Evolutionary conservation across 1,140 invertebrate species (phyloP), one percentile per base, ranked within the genome.

Genomic region (Neomicropteryx cornuta): DNA sequence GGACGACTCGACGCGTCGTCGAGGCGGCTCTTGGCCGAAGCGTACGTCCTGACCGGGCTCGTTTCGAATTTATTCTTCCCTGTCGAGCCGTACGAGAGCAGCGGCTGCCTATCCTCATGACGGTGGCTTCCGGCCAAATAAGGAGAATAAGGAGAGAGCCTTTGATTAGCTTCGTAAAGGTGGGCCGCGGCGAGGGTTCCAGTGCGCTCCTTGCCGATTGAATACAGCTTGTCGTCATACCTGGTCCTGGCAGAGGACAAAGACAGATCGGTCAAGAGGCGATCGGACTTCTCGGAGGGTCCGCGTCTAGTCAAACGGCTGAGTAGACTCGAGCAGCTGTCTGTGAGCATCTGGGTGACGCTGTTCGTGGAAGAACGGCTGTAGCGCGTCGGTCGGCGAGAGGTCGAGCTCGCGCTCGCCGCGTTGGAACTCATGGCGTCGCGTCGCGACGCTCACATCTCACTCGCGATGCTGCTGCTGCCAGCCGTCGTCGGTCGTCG

Each of bases 301-400:
- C 82, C 82, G 20, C 84, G 72, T 21, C 79, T 77, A 0, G 82
- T 80, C 44, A 89, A 62, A 31, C 83, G 68, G 48, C 87, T 83
- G 37, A 90, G 70, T 18, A 89, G 70, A 60, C 74, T 89, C 43
- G 83, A 81, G 61, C 84, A 90, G 40, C 84, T 86, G 51, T 89
- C 85, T 33, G 75, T 82, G 39, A 90, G 63, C 43, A 90, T 64
- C 58, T 89, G 86, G 30, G 83, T 83, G 37, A 89, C 83, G 62
- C 84, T 88, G 6, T 77, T 70, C 11, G 82, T 85, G 19, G 82
- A 83, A 14, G 82, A 77, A 14, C 85, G 75, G 24, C 75, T 66
- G 59, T 86, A 87, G 22, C 81, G 71, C n/a, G n/a, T n/a, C 48
- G 71, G 70, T 36, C 72, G 71, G 40, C 75, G 70, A 14, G 62